phyloP scores from a whole-genome alignment of 2,797 vertebrate species.

The Rhynchotus rufescens region DNA sequence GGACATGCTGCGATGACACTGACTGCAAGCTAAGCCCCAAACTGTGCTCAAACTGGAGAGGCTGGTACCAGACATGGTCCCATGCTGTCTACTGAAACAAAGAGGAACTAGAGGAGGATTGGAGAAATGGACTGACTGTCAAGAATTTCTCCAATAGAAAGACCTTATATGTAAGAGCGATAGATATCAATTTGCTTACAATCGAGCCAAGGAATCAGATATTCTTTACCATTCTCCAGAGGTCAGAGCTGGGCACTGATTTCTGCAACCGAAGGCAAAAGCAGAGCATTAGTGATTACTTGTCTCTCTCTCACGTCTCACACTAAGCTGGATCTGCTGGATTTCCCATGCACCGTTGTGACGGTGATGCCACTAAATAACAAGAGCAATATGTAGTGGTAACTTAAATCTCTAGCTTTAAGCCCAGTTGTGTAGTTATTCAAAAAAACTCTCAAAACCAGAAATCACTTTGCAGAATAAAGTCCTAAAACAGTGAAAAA shows the following conservation, averaged over 20 bases:
- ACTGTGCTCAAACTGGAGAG: not conserved
- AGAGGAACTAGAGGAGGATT: not conserved
- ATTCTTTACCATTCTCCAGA: not conserved
- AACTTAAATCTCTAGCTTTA: not conserved
- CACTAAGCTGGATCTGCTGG: not conserved
- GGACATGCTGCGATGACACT: not conserved
- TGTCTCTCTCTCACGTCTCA: not conserved
- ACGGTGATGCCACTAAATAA: not conserved
- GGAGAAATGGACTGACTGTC: not conserved
- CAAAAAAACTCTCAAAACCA: not conserved
- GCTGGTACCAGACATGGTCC: rapidly evolving
- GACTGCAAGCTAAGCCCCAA: not conserved
- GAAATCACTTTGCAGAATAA: not conserved
- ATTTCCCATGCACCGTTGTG: not conserved
- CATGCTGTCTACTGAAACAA: not conserved
- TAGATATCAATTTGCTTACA: not conserved
- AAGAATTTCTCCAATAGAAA: not conserved
- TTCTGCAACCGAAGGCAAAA: not conserved
- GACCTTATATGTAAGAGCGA: not conserved
- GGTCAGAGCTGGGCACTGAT: not conserved
- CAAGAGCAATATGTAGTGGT: not conserved
- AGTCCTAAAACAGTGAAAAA: not conserved
- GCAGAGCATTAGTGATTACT: not conserved
- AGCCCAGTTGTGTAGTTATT: not conserved
- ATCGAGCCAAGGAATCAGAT: not conserved